A percentile compares a stretch with the other conserved stretches of the same genome.
Evolutionary conservation across 2,797 vertebrate genomes (phyloP).

Genomic region (Antrozous pallidus): DNA sequence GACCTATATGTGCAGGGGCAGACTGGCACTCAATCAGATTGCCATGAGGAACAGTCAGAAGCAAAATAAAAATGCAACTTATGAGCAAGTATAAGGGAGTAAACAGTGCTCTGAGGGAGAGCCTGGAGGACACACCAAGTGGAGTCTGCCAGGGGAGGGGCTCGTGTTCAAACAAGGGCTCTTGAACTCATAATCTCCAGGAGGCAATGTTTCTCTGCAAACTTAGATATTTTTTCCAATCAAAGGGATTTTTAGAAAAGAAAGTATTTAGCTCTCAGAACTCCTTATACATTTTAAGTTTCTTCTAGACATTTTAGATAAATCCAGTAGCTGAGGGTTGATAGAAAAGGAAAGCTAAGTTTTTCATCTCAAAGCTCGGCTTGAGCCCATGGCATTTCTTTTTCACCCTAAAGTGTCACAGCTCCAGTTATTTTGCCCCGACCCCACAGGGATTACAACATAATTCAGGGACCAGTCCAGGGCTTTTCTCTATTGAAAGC

Average conservation of each 20-base stretch:
- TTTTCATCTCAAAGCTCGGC: not conserved
- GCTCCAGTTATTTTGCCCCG: not conserved
- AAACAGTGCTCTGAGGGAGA: not conserved
- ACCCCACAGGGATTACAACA: not conserved
- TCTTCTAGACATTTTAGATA: not conserved
- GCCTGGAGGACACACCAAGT: not conserved
- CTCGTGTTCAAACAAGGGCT: not conserved
- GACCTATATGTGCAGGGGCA: not conserved
- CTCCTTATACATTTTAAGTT: not conserved
- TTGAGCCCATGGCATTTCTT: not conserved
- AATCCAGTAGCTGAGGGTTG: not conserved
- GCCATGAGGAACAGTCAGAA: not conserved
- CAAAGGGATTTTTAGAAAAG: not conserved
- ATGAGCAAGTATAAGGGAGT: not conserved
- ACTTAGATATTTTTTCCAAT: not conserved
- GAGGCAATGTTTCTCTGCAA: not conserved
- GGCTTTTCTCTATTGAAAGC: not conserved
- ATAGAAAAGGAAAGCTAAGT: not conserved
- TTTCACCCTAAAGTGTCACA: not conserved
- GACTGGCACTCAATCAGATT: not conserved
- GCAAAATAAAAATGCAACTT: not conserved
- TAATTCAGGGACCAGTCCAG: not conserved
- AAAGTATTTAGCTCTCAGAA: not conserved
- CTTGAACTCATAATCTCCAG: not conserved
- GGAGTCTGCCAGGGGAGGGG: not conserved